phyloP scores from a whole-genome alignment of 1,140 invertebrate genomes.

The Sycophila sp. region DNA sequence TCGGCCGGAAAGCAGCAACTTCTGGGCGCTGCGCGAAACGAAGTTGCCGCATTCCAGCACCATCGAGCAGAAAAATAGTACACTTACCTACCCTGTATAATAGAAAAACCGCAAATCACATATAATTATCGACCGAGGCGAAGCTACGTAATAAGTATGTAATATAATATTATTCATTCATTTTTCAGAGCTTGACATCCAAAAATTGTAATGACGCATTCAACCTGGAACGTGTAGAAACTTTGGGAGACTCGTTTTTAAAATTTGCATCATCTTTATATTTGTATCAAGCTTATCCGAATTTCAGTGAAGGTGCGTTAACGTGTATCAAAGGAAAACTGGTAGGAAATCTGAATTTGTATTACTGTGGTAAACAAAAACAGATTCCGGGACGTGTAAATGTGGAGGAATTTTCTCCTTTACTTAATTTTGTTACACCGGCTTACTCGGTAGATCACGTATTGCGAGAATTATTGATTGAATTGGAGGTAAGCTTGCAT shows the following conservation, averaged over 20 bases:
- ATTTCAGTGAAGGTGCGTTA: slow-evolving; percentile 79
- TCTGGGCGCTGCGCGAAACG: too few relatives aligned
- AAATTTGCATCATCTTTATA: slow-evolving; percentile 82
- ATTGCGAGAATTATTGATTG: slow-evolving; percentile 48
- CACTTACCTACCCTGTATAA: too few relatives aligned
- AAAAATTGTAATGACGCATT: slow-evolving; percentile 79
- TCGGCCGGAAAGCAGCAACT: too few relatives aligned
- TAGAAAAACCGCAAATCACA: too few relatives aligned
- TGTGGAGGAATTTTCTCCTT: slow-evolving; percentile 73
- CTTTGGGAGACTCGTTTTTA: slow-evolving; percentile 88
- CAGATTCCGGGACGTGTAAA: slow-evolving; percentile 70
- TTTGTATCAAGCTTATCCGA: slow-evolving; percentile 76
- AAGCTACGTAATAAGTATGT: too few relatives aligned
- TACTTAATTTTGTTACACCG: slow-evolving; percentile 76
- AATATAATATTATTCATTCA: neutral
- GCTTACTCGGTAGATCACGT: slow-evolving; percentile 58
- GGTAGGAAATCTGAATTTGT: slow-evolving; percentile 85
- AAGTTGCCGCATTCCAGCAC: too few relatives aligned
- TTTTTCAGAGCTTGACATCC: slow-evolving; percentile 74
- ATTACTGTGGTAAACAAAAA: slow-evolving; percentile 71
- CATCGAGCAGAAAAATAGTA: too few relatives aligned
- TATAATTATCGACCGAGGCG: too few relatives aligned
- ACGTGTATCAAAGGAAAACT: slow-evolving; percentile 80
- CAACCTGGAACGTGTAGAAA: slow-evolving; percentile 85
- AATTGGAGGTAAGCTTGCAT: slow-evolving; percentile 49